phyloP scores from a whole-genome alignment of 37 sponge, comb jelly and placozoan genomes.

The Lycopodina hypogea region DNA sequence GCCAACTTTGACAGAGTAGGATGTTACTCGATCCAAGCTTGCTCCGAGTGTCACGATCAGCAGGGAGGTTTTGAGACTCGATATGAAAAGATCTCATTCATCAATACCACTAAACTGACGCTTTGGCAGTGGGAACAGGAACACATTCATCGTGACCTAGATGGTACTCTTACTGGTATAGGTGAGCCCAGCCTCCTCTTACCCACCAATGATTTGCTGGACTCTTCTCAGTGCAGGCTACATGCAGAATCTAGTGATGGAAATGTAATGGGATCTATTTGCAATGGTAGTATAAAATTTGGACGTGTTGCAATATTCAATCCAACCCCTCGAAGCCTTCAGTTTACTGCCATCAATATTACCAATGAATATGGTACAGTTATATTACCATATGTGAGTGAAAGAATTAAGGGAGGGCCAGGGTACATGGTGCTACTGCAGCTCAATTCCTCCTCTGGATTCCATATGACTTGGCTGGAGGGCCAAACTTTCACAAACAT shows the following conservation, averaged over 20 bases:
- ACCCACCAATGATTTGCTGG: slow-evolving; percentile 39
- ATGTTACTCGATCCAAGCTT: slow-evolving; percentile 69
- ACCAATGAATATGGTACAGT: slow-evolving; percentile 48
- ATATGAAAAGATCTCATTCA: slow-evolving; percentile 62
- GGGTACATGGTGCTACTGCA: slow-evolving; percentile 85
- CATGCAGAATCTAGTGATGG: slow-evolving; percentile 5
- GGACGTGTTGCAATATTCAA: slow-evolving; percentile 50
- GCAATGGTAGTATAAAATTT: slow-evolving; percentile 37
- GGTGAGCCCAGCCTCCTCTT: slow-evolving; percentile 18
- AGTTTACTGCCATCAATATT: slow-evolving; percentile 30
- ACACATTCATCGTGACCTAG: slow-evolving; percentile 49
- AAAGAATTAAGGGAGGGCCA: slow-evolving; percentile 53
- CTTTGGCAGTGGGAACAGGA: slow-evolving; percentile 85
- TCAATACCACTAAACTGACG: slow-evolving; percentile 51
- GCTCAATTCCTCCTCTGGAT: slow-evolving; percentile 14
- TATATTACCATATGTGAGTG: slow-evolving; percentile 37
- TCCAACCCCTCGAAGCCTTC: slow-evolving; percentile 45
- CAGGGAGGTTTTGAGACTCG: slow-evolving; percentile 88
- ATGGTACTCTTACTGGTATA: slow-evolving; percentile 61
- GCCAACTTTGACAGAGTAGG: slow-evolving; percentile 63
- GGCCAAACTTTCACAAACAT: slow-evolving; percentile 56
- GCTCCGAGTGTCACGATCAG: slow-evolving; percentile 78
- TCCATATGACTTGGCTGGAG: slow-evolving; percentile 52
- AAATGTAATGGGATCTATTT: slow-evolving; percentile 32
- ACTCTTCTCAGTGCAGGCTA: slow-evolving; percentile 20